Evolutionary conservation across 2,113 vertebrate species (phyloP).

Genomic region (Delphinapterus leucas): DNA sequence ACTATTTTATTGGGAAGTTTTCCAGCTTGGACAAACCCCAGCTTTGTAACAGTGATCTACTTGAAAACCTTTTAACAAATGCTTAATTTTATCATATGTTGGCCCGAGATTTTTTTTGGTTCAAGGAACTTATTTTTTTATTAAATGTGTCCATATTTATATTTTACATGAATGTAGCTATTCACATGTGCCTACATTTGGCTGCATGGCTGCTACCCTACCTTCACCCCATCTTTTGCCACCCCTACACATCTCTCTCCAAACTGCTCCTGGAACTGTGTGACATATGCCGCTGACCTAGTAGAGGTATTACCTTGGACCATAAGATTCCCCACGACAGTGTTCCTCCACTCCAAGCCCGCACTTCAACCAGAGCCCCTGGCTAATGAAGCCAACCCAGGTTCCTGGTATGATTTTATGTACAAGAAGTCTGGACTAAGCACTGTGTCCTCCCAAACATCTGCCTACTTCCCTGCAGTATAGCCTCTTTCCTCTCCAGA

Average conservation of each 20-base stretch:
- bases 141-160: not conserved
- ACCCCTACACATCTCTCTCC: not conserved
- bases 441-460: not conserved
- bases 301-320: not conserved
- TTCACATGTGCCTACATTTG: not conserved
- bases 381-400: not conserved
- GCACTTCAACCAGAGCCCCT: not conserved
- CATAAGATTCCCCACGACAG: no score
- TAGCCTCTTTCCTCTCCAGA: not conserved
- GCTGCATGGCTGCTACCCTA: not conserved
- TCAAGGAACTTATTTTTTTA: not conserved
- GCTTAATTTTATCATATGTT: constrained; percentile 10
- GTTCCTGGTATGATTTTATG: not conserved
- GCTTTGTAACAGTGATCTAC: not conserved
- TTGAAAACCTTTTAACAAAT: constrained; percentile 24
- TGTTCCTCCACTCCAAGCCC: not conserved
- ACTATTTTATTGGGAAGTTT: not conserved
- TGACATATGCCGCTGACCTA: not conserved
- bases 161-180: not conserved
- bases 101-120: not conserved
- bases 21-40: not conserved
- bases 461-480: not conserved
- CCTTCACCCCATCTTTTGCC: not conserved
- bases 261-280: not conserved
- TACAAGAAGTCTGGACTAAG: not conserved